Evolutionary conservation across 2,888 invertebrate species (phyloP), one percentile per base, ranked within the genome.

Genomic region (Arge pagana): DNA sequence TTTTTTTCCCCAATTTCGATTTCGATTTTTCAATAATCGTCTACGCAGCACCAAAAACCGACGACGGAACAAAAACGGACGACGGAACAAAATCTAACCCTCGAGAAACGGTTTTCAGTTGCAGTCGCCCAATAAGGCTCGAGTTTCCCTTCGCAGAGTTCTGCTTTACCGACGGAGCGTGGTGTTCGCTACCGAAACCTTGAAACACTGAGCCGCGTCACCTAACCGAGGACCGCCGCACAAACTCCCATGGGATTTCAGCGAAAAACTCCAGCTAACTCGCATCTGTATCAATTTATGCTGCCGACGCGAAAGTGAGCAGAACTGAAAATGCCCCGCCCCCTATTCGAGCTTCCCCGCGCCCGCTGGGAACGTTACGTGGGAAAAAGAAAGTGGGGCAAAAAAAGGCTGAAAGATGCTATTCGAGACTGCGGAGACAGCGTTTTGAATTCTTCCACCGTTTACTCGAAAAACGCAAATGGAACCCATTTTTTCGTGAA

Each of bases 231-330:
- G 26, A 10, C 7, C 26, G n/a, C 26, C 26, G n/a, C n/a, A 26
- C n/a, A 26, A 26, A 45, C 23, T 64, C 65, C 66, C 60, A 55
- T 48, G 64, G 66, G 67, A 65, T 59, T 59, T 57, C 62, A 62
- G 66, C 68, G 72, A 71, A 74, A 73, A 74, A 72, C 69, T 74
- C 71, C 59, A 54, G 66, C 67, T 69, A 74, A 74, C 74, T 74
- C 74, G 69, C 74, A 74, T 74, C 74, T 68, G 74, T 74, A 74
- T 74, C 74, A 74, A 74, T 74, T 74, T 72, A 72, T 70, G 67
- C 68, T 60, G 64, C 63, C 64, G 62, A 63, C 66, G 60, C 15
- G 28, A 36, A 39, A 48, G 37, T 36, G 24, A 37, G 19, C 21
- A 48, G 24, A 24, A 43, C 31, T 31, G 33, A 19, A 43, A 33